Conservation (phyloP, 1,140 invertebrate genomes). For the Ganaspis sp. region DNA sequence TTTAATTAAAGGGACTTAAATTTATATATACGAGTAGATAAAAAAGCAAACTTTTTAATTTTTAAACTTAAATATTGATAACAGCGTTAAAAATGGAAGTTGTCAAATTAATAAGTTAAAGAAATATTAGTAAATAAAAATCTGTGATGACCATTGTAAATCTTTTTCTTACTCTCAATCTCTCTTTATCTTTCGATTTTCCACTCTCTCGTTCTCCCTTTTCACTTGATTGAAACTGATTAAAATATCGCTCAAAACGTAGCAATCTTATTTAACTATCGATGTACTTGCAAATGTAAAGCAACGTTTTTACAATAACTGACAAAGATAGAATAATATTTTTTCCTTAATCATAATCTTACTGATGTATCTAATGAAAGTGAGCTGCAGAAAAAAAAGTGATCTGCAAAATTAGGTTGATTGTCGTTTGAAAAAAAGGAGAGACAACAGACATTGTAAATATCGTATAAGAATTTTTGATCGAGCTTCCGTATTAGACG, state of each 20-base stretch:
- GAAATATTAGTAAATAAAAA: neutral
- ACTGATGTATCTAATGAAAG: slow-evolving; percentile 8
- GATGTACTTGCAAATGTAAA: neutral
- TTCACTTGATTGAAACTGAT: slow-evolving; percentile 6
- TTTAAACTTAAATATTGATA: too few relatives aligned
- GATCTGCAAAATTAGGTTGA: neutral
- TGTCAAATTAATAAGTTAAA: neutral
- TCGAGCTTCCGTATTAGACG: slow-evolving; percentile 25
- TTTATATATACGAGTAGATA: too few relatives aligned
- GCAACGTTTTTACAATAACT: neutral
- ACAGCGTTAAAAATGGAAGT: too few relatives aligned
- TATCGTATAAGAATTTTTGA: slow-evolving; percentile 26
- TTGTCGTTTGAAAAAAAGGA: neutral
- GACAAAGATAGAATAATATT: slow-evolving; percentile 27
- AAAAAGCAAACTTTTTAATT: too few relatives aligned
- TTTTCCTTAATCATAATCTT: slow-evolving; percentile 1
- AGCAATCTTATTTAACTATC: slow-evolving; percentile 17
- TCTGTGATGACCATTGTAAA: neutral
- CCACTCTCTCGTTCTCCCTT: slow-evolving; percentile 21
- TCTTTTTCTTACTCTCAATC: neutral
- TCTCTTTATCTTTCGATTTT: slow-evolving; percentile 25
- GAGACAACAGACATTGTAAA: slow-evolving; percentile 1
- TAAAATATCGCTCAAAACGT: slow-evolving; percentile 23
- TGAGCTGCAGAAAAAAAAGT: slow-evolving; percentile 9
- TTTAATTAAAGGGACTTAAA: too few relatives aligned